phyloP scores from a whole-genome alignment of 2,797 vertebrate species.

The Pagetopsis macropterus region DNA sequence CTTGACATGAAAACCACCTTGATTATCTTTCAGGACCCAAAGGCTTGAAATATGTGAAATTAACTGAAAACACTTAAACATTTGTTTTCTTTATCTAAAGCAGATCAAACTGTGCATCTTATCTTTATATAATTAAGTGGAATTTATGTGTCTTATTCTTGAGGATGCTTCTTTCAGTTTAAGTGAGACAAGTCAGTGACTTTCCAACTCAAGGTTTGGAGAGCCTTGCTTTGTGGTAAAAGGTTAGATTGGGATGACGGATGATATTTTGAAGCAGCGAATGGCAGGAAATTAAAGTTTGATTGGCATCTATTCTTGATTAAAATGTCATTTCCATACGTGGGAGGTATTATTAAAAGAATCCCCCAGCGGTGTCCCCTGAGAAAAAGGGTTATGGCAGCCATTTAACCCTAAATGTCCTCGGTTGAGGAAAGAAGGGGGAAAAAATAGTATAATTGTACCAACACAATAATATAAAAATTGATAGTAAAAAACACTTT shows the following conservation, averaged over 20 bases:
- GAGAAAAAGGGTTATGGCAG: not conserved
- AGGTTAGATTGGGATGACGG: not conserved
- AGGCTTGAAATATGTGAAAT: not conserved
- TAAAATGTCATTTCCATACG: constrained; percentile 34
- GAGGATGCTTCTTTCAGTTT: constrained; percentile 2
- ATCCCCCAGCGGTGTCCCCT: not conserved
- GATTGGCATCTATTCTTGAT: constrained; percentile 13
- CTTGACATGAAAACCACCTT: constrained; percentile 22
- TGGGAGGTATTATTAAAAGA: constrained; percentile 20
- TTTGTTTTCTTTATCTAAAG: constrained; percentile 26
- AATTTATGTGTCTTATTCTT: not conserved
- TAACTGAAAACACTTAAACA: not conserved
- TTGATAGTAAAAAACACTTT: not conserved
- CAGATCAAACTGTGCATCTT: not conserved
- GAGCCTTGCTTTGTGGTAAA: not conserved
- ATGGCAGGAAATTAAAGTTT: constrained; percentile 41
- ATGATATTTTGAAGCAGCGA: not conserved
- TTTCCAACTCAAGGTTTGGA: not conserved
- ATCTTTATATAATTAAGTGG: constrained; percentile 15
- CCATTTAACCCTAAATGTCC: not conserved
- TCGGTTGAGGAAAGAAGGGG: not conserved
- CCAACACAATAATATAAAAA: not conserved
- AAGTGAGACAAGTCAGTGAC: not conserved
- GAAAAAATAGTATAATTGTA: not conserved
- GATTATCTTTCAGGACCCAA: constrained; percentile 10